Percentiles rank a stretch among this genome's conserved stretches.
Conservation (phyloP, 2,888 invertebrate genomes). For the Scotopteryx bipunctaria region DNA sequence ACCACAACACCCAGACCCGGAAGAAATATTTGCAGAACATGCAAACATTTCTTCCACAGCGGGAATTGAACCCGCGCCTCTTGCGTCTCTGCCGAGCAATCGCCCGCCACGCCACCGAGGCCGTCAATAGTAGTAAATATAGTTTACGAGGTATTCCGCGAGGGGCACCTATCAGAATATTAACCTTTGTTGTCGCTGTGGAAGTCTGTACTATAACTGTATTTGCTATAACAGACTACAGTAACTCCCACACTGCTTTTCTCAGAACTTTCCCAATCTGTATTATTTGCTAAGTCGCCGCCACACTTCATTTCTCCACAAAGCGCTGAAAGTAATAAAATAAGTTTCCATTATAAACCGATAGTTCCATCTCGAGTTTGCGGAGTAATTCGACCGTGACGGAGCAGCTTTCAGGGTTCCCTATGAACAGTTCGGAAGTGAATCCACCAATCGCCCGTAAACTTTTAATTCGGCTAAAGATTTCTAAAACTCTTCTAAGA, state of each 20-base stretch:
- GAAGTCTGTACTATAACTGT: too few relatives aligned
- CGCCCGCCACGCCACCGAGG: too few relatives aligned
- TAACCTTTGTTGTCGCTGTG: too few relatives aligned
- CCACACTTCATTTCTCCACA: slow-evolving; percentile 22
- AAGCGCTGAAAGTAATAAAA: slow-evolving; percentile 26
- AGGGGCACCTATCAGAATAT: too few relatives aligned
- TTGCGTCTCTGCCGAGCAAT: too few relatives aligned
- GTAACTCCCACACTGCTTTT: neutral
- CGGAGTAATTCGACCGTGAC: slow-evolving; percentile 22
- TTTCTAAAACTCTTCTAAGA: too few relatives aligned
- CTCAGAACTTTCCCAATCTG: slow-evolving; percentile 20
- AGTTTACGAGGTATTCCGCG: too few relatives aligned
- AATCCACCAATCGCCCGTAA: neutral
- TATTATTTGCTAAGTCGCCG: slow-evolving; percentile 16
- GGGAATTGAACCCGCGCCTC: too few relatives aligned
- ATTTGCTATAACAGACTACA: neutral
- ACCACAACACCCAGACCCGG: too few relatives aligned
- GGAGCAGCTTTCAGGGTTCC: slow-evolving; percentile 19
- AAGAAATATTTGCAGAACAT: too few relatives aligned
- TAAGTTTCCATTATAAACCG: slow-evolving; percentile 30
- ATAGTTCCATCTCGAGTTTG: slow-evolving; percentile 28
- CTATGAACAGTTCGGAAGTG: neutral
- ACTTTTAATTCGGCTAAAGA: neutral
- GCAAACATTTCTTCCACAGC: too few relatives aligned
- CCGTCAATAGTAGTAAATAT: too few relatives aligned